Conservation (phyloP, 2,113 vertebrate genomes). For the Typhlomys cinereus region DNA sequence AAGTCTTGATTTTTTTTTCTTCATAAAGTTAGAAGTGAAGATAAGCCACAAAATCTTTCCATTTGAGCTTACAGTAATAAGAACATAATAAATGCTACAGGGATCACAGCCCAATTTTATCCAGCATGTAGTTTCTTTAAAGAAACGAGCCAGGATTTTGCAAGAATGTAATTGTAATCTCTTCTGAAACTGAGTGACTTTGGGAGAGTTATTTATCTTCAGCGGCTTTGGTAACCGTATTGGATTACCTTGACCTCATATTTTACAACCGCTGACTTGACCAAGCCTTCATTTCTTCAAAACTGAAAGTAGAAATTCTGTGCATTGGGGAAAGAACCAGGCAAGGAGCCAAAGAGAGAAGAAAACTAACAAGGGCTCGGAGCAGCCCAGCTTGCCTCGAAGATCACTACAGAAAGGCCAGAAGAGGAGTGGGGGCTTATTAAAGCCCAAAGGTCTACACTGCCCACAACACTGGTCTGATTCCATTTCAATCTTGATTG, state of each 20-base stretch:
- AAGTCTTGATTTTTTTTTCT: not conserved
- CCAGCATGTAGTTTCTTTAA: not conserved
- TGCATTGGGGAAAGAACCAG: constrained; percentile 47
- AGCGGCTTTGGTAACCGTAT: not conserved
- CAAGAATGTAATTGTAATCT: not conserved
- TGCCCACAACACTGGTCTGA: not conserved
- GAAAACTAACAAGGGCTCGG: not conserved
- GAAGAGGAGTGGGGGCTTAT: not conserved
- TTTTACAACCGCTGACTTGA: not conserved
- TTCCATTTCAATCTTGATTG: not conserved
- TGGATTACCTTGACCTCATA: not conserved
- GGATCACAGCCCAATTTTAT: not conserved
- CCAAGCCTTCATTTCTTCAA: constrained; percentile 11
- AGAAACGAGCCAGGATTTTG: not conserved
- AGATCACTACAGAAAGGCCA: not conserved
- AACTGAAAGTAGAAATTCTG: constrained; percentile 61
- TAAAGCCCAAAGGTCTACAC: not conserved
- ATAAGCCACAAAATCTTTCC: constrained; percentile 7
- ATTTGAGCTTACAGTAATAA: constrained; percentile 1
- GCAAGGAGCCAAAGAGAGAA: constrained; percentile 19
- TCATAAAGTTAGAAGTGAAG: constrained; percentile 15
- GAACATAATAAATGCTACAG: not conserved
- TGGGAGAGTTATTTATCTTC: not conserved
- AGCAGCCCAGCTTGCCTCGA: not conserved
- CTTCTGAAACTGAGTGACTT: not conserved